Evolutionary conservation across 2,113 vertebrate species (phyloP), one percentile per base, ranked within the genome.

Genomic region (Toxostoma redivivum): DNA sequence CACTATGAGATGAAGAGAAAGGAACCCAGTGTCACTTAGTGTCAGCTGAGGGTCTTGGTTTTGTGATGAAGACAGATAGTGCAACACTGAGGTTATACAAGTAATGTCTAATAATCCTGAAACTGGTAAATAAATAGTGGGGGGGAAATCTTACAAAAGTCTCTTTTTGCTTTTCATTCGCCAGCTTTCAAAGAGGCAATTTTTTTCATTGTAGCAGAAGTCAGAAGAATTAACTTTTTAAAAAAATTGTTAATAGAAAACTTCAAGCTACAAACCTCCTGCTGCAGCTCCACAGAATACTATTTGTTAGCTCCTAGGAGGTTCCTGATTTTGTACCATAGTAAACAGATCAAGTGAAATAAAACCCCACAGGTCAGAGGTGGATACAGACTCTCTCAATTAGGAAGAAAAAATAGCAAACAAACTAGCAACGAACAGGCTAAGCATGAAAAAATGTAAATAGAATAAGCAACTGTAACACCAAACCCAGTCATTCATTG

Each of bases 381-480:
- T 72, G 42, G 42, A 23, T 37, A 83, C 50, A 93, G 54, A 85
- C 42, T 85, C 61, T 86, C 38, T 85, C 66, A 93, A 90, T 92
- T 72, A 90, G 66, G 62, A 88, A 77, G 27, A 33, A 91, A 91
- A 92, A 95, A 67, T 56, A 92, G 82, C 71, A 93, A 94, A 97
- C 87, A 87, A 94, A 93, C 67, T 60, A 92, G 66, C 47, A 86
- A 88, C 33, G 67, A 96, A 88, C 58, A 82, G 60, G 31, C 60
- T 56, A 88, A 73, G 58, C 47, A 90, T 67, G 60, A 83, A 81
- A 90, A 90, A 86, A 40, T 0, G 5, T 57, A 95, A 95, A 95
- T 60, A 90, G 66, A 95, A 66, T 44, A 82, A 89, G 69, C 50
- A 94, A 81, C 60, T 88, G 19, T 54, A 94, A 82, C 35, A 86